phyloP scores from a whole-genome alignment of 2,113 vertebrate species.

The Phainopepla nitens region DNA sequence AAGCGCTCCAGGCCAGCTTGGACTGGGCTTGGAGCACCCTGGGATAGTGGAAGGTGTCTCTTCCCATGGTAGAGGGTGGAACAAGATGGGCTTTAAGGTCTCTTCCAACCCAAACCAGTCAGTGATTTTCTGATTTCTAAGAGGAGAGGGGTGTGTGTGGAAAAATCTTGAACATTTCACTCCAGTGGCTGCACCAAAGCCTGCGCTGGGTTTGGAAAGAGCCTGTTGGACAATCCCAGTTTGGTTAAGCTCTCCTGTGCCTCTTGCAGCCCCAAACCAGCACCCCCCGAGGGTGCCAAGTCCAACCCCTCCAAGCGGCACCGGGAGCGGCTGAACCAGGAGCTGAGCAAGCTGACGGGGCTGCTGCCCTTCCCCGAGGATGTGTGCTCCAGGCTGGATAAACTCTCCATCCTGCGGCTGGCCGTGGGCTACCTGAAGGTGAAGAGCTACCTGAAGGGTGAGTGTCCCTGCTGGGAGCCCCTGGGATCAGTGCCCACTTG shows the following conservation, averaged over 20 bases:
- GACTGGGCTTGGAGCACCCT: not conserved
- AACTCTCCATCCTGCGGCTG: conserved; percentile 81
- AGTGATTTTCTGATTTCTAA: not conserved
- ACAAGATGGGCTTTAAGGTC: not conserved
- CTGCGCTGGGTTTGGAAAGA: not conserved
- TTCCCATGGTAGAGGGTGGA: not conserved
- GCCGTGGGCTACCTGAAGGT: conserved; percentile 83
- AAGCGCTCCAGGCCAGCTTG: not conserved
- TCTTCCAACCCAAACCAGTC: not conserved
- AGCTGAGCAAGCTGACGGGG: conserved; percentile 78
- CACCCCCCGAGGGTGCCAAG: conserved; percentile 66
- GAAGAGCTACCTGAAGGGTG: conserved; percentile 81
- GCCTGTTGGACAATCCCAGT: too few species aligned
- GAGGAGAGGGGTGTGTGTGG: not conserved
- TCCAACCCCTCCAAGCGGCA: conserved; percentile 85
- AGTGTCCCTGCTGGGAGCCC: not conserved
- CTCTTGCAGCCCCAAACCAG: conserved; percentile 21
- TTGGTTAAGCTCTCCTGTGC: not conserved
- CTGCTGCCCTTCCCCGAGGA: conserved; percentile 83
- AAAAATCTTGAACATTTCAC: not conserved
- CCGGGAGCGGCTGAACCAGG: conserved; percentile 78
- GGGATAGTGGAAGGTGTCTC: not conserved
- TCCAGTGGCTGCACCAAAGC: not conserved
- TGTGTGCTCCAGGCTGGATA: conserved; percentile 76
- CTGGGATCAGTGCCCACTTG: not conserved